phyloP scores from a whole-genome alignment of 2,797 vertebrate genomes.

The Crocodylus rhombifer region DNA sequence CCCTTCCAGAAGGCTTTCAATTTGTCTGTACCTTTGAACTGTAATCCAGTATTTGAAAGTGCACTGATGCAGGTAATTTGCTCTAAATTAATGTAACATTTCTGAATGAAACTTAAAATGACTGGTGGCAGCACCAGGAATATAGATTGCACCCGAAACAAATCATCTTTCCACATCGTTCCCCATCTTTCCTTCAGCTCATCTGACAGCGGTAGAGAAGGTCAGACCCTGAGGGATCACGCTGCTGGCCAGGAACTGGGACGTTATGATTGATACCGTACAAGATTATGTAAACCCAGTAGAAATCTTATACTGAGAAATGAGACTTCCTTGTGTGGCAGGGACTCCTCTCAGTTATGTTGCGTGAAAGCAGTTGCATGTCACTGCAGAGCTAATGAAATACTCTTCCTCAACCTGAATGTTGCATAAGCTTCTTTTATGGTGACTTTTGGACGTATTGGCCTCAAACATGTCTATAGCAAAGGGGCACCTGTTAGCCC shows the following conservation, averaged over 20 bases:
- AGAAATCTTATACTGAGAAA: background rate
- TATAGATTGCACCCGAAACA: background rate
- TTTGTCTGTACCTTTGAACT: background rate
- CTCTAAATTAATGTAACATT: background rate
- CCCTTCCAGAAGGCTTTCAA: fast-evolving
- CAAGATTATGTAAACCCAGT: background rate
- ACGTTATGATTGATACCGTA: background rate
- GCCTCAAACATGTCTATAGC: background rate
- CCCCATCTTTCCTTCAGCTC: too few species aligned
- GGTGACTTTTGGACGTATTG: background rate
- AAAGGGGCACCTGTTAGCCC: background rate
- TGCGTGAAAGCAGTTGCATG: background rate
- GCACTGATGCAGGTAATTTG: background rate
- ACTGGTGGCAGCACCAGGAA: background rate
- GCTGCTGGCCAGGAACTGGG: background rate
- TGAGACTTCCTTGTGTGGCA: background rate
- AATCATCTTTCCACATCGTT: background rate
- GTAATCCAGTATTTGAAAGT: background rate
- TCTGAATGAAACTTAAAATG: background rate
- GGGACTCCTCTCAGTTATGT: background rate
- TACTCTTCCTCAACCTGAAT: background rate
- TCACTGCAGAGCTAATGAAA: background rate
- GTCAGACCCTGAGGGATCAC: background rate
- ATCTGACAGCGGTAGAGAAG: background rate
- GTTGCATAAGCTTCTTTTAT: background rate